Evolutionary conservation across 2,797 vertebrate species (phyloP).

Genomic region (Tangara arthus): DNA sequence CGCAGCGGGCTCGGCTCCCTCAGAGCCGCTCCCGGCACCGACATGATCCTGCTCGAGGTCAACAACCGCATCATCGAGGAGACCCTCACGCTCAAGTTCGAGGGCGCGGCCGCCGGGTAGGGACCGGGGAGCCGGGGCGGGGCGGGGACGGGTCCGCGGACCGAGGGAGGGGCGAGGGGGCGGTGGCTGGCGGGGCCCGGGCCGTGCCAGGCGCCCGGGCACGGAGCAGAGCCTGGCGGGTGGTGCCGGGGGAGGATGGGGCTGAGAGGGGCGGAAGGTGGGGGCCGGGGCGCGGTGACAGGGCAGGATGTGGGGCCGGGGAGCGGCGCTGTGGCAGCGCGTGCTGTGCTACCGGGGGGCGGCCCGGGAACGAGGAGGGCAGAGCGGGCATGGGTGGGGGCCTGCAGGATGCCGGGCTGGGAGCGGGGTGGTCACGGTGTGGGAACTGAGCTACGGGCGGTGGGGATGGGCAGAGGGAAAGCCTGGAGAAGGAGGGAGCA

Average conservation of each 20-base stretch:
- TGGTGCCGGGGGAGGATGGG: background rate
- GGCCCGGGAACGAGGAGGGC: background rate
- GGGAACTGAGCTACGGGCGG: background rate
- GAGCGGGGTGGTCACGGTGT: too few relatives aligned
- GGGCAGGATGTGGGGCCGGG: background rate
- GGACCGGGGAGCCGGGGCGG: background rate
- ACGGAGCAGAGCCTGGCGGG: background rate
- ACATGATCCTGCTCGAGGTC: slow-evolving; percentile 98
- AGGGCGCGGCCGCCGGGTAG: slow-evolving; percentile 93
- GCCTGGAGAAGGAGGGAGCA: background rate
- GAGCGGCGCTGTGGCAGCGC: background rate
- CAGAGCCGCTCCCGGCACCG: slow-evolving; percentile 63
- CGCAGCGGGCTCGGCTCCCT: slow-evolving; percentile 33
- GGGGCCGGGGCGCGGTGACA: background rate
- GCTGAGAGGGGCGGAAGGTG: background rate
- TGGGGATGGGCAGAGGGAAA: background rate
- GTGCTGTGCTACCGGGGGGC: background rate
- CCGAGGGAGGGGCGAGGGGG: background rate
- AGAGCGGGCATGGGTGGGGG: background rate
- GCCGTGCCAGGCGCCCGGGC: background rate
- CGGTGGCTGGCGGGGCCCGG: background rate
- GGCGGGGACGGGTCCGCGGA: background rate
- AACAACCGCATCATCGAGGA: slow-evolving; percentile 98
- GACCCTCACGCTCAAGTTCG: slow-evolving; percentile 93
- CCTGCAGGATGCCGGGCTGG: too few relatives aligned